Percentiles rank a stretch among this genome's conserved stretches.
Evolutionary conservation across 2,797 vertebrate species (phyloP).

Genomic region (Rhinatrema bivittatum): DNA sequence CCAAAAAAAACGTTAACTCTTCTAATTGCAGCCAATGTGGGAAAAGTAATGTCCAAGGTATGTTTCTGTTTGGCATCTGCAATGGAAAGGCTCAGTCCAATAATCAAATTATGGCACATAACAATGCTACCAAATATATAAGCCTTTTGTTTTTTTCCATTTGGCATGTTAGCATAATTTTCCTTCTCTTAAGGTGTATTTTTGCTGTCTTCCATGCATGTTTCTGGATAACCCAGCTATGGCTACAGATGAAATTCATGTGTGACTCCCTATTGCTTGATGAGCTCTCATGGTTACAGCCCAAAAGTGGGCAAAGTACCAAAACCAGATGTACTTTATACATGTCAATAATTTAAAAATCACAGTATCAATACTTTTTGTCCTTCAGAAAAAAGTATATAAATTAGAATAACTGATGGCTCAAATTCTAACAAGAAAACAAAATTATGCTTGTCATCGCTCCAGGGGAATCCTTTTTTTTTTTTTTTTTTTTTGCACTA

Average conservation of each 20-base stretch:
- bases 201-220: conserved; percentile 14
- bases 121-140: too few species aligned
- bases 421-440: conserved; percentile 36
- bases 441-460: conserved; percentile 16
- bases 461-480: too few species aligned
- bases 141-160: conserved; percentile 1
- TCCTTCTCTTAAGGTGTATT: conserved; percentile 6
- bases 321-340: conserved; percentile 46
- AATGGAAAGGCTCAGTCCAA: conserved; percentile 20
- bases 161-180: conserved; percentile 25
- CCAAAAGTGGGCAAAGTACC: conserved; percentile 53
- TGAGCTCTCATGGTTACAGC: conserved; percentile 28
- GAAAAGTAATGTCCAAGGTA: conserved; percentile 59
- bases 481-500: too few species aligned
- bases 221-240: conserved; percentile 24
- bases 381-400: conserved; percentile 51
- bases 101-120: conserved; percentile 32
- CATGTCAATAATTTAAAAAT: conserved; percentile 62
- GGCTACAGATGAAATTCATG: conserved; percentile 44
- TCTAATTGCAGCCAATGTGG: conserved; percentile 24
- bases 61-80: conserved; percentile 61
- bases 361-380: conserved; percentile 59
- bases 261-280: conserved; percentile 18
- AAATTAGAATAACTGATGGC: conserved; percentile 43
- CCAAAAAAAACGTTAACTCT: conserved; percentile 37